Percentiles rank a stretch among this genome's conserved stretches.
Evolutionary conservation across 1,140 invertebrate genomes (phyloP).

Genomic region (Euura lappo): DNA sequence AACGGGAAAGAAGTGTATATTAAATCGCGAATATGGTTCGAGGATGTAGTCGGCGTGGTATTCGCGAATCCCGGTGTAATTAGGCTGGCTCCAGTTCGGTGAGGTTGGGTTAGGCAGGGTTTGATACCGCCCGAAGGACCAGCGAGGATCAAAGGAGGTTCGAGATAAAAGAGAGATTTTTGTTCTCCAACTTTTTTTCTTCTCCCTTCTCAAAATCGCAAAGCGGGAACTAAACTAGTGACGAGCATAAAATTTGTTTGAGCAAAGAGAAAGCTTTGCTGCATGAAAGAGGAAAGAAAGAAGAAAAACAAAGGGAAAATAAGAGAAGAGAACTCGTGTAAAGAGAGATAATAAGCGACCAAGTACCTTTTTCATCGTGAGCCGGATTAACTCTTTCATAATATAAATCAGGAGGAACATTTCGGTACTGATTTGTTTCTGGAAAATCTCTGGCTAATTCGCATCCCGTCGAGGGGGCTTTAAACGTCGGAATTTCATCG

Average conservation of each 20-base stretch:
- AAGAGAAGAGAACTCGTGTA: too few species aligned
- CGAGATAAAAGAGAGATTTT: background rate
- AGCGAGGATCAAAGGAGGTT: conserved; percentile 2
- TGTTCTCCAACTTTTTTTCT: background rate
- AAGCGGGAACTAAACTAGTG: background rate
- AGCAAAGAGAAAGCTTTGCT: background rate
- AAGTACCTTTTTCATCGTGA: background rate
- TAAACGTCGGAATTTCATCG: background rate
- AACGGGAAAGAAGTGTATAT: too few species aligned
- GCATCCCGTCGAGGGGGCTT: background rate
- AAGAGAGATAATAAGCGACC: background rate
- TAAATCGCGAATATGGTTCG: too few species aligned
- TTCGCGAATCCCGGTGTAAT: background rate
- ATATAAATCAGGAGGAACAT: too few species aligned
- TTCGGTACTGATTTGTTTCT: background rate
- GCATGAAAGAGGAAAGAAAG: too few species aligned
- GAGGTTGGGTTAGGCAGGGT: background rate
- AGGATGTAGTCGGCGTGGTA: background rate
- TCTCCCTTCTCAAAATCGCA: background rate
- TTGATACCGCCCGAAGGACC: conserved; percentile 1
- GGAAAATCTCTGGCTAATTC: background rate
- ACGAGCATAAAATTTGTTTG: background rate
- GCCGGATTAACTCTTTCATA: too few species aligned
- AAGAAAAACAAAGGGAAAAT: too few species aligned
- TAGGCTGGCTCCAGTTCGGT: background rate